Percentiles rank a stretch among this genome's conserved stretches.
Evolutionary conservation across 2,888 invertebrate species (phyloP).

Genomic region (Sceliomorpha sp.): DNA sequence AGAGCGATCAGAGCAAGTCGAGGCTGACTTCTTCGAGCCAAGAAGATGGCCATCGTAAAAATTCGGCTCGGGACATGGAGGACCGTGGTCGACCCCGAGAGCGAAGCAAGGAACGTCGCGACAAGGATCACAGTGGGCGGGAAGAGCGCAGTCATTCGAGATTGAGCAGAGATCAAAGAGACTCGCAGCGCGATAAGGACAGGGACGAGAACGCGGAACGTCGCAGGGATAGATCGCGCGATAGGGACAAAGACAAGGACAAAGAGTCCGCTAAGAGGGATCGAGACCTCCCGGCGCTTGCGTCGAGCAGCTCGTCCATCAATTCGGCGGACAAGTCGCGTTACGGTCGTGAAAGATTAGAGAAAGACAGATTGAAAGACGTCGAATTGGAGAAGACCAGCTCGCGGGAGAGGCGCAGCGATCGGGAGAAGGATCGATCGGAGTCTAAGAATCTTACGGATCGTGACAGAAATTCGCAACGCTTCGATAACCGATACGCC

Average conservation of each 20-base stretch:
- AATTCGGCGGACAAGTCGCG: slow-evolving; percentile 52
- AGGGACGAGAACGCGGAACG: slow-evolving; percentile 84
- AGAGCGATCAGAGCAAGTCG: slow-evolving; percentile 63
- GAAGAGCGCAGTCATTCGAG: slow-evolving; percentile 68
- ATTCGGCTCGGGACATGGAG: slow-evolving; percentile 71
- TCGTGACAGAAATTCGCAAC: slow-evolving; percentile 60
- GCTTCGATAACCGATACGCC: slow-evolving; percentile 70
- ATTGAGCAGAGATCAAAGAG: slow-evolving; percentile 58
- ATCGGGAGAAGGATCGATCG: slow-evolving; percentile 68
- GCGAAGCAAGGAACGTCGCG: slow-evolving; percentile 72
- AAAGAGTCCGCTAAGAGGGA: slow-evolving; percentile 79
- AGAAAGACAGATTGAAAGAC: slow-evolving; percentile 61
- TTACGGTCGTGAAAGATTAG: slow-evolving; percentile 51
- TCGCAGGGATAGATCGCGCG: slow-evolving; percentile 82
- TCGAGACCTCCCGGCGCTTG: slow-evolving; percentile 82
- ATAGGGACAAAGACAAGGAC: slow-evolving; percentile 81
- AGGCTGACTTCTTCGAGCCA: slow-evolving; percentile 65
- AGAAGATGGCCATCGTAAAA: slow-evolving; percentile 77
- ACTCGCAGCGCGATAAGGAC: slow-evolving; percentile 65
- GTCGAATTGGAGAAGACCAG: slow-evolving; percentile 65
- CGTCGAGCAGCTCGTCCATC: slow-evolving; percentile 72
- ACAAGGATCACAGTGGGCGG: slow-evolving; percentile 67
- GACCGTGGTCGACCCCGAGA: slow-evolving; percentile 81
- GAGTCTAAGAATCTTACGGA: slow-evolving; percentile 60
- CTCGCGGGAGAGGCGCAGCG: slow-evolving; percentile 66